phyloP scores from a whole-genome alignment of 2,888 invertebrate genomes.

The Pterobdella sp. region DNA sequence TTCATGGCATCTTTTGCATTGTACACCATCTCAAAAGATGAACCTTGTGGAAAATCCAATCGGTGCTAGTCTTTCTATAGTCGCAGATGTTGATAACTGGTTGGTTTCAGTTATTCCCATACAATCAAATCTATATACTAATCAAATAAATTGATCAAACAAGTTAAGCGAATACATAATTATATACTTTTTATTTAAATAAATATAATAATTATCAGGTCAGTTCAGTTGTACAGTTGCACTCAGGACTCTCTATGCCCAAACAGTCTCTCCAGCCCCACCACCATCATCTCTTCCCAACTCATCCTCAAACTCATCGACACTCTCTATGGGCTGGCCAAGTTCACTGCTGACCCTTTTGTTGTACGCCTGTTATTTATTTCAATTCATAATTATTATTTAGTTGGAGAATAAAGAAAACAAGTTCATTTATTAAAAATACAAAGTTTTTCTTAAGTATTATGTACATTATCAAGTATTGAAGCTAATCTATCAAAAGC shows the following conservation, averaged over 20 bases:
- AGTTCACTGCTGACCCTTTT: constrained; percentile 66
- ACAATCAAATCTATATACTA: not conserved
- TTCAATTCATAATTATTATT: too few relatives aligned
- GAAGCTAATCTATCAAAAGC: too few relatives aligned
- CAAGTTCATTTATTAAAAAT: too few relatives aligned
- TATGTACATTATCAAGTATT: too few relatives aligned
- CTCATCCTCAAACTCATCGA: constrained; percentile 76
- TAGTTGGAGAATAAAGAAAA: too few relatives aligned
- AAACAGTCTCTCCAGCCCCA: constrained; percentile 29
- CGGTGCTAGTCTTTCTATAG: constrained; percentile 71
- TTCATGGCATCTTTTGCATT: too few relatives aligned
- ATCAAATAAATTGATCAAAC: not conserved
- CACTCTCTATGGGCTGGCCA: constrained; percentile 68
- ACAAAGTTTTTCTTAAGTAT: too few relatives aligned
- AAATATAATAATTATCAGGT: constrained; percentile 26
- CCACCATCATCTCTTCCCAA: constrained; percentile 44
- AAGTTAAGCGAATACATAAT: too few relatives aligned
- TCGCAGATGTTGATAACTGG: constrained; percentile 74
- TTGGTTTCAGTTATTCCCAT: constrained; percentile 49
- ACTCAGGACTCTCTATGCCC: constrained; percentile 28
- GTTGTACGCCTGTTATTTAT: constrained; percentile 65
- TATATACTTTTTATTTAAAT: too few relatives aligned
- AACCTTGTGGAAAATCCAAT: constrained; percentile 59
- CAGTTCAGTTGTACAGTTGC: constrained; percentile 35
- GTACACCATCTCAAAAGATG: constrained; percentile 42